Percentiles rank a stretch among this genome's conserved stretches.
Conservation (phyloP, 2,888 invertebrate genomes). For the Orchestes rusci region DNA sequence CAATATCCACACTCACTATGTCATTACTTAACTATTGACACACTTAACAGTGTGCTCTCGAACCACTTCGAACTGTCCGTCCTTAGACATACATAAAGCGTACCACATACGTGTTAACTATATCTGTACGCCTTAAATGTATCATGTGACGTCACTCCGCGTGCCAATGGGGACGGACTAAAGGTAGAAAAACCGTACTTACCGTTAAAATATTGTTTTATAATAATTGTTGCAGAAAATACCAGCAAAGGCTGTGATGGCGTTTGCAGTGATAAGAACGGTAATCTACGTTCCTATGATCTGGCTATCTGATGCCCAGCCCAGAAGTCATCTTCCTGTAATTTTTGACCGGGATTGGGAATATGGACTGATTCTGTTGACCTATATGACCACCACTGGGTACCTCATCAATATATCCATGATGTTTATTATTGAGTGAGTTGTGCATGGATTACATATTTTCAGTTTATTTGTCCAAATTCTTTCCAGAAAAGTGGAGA, state of each 20-base stretch:
- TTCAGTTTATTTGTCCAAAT: background rate
- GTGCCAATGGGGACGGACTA: too few species aligned
- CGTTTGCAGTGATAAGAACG: slow-evolving; percentile 19
- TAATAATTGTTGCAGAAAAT: slow-evolving; percentile 9
- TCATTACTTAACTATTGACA: too few species aligned
- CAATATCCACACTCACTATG: too few species aligned
- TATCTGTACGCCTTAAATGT: too few species aligned
- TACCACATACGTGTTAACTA: too few species aligned
- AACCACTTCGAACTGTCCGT: too few species aligned
- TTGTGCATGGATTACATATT: background rate
- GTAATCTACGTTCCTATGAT: slow-evolving; percentile 21
- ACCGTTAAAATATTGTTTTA: too few species aligned
- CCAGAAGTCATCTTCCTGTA: slow-evolving; percentile 14
- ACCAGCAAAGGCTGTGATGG: slow-evolving; percentile 7
- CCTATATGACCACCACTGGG: slow-evolving; percentile 21
- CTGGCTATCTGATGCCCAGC: slow-evolving; percentile 18
- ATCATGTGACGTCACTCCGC: too few species aligned
- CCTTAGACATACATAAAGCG: too few species aligned
- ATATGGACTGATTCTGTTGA: slow-evolving; percentile 21
- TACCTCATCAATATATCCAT: slow-evolving; percentile 7
- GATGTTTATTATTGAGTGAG: slow-evolving; percentile 11
- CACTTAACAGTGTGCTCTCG: too few species aligned
- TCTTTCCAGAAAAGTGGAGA: slow-evolving; percentile 10
- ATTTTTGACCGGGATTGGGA: slow-evolving; percentile 18
- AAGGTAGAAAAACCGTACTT: too few species aligned